Evolutionary conservation across 2,797 vertebrate species (phyloP), one percentile per base, ranked within the genome.

Genomic region (Prunella strophiata): DNA sequence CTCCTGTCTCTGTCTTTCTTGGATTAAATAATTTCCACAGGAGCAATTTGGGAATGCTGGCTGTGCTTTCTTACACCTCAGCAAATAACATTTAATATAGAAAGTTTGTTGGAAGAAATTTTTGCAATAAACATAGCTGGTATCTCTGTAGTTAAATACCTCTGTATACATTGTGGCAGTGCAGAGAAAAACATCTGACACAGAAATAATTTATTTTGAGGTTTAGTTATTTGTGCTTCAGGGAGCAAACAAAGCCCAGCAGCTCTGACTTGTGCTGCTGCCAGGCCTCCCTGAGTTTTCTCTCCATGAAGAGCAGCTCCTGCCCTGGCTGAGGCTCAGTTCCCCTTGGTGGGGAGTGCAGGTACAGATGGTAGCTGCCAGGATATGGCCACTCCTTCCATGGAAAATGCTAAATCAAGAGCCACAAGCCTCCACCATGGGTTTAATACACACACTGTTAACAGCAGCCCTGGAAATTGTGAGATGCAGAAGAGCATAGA

Each of bases 361-460:
- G 55, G 5, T 73, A 25, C 30, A 19, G 47, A 55, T 68, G 38
- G n/a, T 21, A 19, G 26, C 57, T 93, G 50, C 38, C 57, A 68
- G 65, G 32, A 9, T 68, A 36, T 0, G 1, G n/a, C 32, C 21
- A 2, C 23, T 81, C 7, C 47, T 84, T 58, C 63, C 11, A 8
- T 25, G 27, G 48, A 66, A 82, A 58, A 45, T 1, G 1, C 43
- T 43, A 42, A 45, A 70, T 59, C 4, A 12, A 54, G 75, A 59
- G 23, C 19, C 4, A 2, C 30, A 30, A 45, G 34, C 26, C 14
- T 74, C 25, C 15, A 5, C 38, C 25, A 3, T 0, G 0, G 9
- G 4, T 66, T 47, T 52, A 63, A 30, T 13, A 32, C n/a, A 79
- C 57, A 29, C 65, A 4, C 42, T 85, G 43, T 66, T 77, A 63